phyloP scores from a whole-genome alignment of 2,797 vertebrate species.

The Gallinago solitaria region DNA sequence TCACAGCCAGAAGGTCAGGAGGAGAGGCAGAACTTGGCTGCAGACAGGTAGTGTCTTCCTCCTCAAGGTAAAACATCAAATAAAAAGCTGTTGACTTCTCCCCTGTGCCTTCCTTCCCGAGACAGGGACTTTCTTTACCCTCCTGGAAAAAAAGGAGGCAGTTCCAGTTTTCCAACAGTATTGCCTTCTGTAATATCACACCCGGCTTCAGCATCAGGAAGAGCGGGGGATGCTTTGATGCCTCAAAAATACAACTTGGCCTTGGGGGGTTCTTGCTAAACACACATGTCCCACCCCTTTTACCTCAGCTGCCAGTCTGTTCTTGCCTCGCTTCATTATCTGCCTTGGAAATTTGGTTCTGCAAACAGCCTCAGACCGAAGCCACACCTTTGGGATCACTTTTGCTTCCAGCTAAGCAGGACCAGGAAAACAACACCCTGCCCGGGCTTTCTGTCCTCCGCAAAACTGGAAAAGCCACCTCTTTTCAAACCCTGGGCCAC shows the following conservation, averaged over 20 bases:
- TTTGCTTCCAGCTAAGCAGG: not conserved
- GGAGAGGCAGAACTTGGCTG: not conserved
- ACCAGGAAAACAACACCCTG: not conserved
- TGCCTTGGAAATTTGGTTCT: not conserved
- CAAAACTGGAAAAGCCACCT: not conserved
- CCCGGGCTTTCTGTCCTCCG: not conserved
- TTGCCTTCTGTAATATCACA: not conserved
- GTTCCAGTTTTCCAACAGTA: not conserved
- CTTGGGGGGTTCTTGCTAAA: not conserved
- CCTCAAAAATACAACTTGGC: not conserved
- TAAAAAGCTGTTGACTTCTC: not conserved
- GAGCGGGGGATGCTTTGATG: not conserved
- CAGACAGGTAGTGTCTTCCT: not conserved
- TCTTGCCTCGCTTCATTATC: constrained; percentile 12
- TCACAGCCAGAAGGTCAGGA: not conserved
- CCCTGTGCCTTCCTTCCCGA: not conserved
- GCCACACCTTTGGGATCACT: constrained; percentile 23
- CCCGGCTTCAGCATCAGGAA: not conserved
- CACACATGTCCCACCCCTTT: not conserved
- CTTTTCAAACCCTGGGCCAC: not conserved
- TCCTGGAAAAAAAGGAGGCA: not conserved
- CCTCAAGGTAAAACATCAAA: not conserved
- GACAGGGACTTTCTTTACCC: not conserved
- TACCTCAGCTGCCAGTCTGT: not conserved
- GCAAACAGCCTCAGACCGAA: not conserved